A percentile compares a stretch with the other conserved stretches of the same genome.
Evolutionary conservation across 2,113 vertebrate genomes (phyloP).

Genomic region (Corvus moneduloides): DNA sequence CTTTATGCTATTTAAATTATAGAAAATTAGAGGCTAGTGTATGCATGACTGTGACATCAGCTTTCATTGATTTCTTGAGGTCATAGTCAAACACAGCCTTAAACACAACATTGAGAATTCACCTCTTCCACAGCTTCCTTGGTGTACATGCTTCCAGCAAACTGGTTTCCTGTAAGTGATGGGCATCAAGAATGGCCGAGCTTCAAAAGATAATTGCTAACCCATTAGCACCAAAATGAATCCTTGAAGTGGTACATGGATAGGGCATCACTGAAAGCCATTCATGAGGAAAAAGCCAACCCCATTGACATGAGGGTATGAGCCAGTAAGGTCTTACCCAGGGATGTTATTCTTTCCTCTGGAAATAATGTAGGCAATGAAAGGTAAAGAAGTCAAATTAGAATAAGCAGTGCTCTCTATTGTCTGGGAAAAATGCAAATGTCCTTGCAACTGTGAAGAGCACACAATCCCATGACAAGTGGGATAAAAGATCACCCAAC

Average conservation of each 20-base stretch:
- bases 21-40: not conserved
- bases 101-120: not conserved
- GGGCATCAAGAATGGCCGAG: not conserved
- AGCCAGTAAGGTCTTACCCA: not conserved
- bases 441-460: not conserved
- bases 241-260: not conserved
- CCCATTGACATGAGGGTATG: not conserved
- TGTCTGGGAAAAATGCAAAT: not conserved
- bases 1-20: not conserved
- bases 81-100: not conserved
- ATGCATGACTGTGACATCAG: not conserved
- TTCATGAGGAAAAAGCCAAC: not conserved
- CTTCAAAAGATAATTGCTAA: not conserved
- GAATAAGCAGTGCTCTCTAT: not conserved
- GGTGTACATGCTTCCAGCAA: not conserved
- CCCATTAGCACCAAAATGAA: not conserved
- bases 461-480: not conserved
- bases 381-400: not conserved
- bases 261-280: not conserved
- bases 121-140: not conserved
- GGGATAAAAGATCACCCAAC: not conserved
- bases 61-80: not conserved
- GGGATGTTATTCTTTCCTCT: not conserved
- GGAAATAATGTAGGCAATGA: not conserved
- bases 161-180: not conserved